phyloP scores from a whole-genome alignment of 2,888 invertebrate genomes.

The Chirona hameri region DNA sequence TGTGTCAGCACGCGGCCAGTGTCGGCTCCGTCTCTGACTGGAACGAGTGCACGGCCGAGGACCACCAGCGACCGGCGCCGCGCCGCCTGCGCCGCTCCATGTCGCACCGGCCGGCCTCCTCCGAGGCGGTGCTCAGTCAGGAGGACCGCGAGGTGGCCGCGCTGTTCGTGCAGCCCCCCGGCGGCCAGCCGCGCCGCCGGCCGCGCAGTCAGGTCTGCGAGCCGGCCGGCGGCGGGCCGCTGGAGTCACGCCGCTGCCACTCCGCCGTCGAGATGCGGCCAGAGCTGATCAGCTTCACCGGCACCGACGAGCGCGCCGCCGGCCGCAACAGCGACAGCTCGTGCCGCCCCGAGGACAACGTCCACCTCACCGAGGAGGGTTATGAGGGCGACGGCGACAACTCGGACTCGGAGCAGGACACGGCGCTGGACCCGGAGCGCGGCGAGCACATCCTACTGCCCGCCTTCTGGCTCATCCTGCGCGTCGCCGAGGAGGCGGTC shows the following conservation, averaged over 20 bases:
- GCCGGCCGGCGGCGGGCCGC: not conserved
- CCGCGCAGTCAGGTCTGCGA: constrained; percentile 2
- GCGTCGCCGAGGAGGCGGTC: constrained; percentile 45
- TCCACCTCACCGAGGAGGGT: constrained; percentile 37
- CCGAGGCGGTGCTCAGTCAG: not conserved
- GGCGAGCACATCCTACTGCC: constrained; percentile 45
- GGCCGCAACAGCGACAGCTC: not conserved
- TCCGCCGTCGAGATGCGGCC: constrained; percentile 4
- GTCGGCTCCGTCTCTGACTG: not conserved
- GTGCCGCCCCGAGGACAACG: not conserved
- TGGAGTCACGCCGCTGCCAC: not conserved
- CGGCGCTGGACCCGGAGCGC: constrained; percentile 37
- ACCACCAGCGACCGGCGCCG: not conserved
- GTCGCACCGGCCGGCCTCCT: not conserved
- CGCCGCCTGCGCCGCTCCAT: constrained; percentile 24
- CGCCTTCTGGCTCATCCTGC: constrained; percentile 50
- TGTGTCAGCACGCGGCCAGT: not conserved
- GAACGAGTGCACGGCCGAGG: not conserved
- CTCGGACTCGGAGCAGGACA: constrained; percentile 38
- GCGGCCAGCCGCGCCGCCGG: not conserved
- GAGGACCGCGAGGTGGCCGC: constrained; percentile 27
- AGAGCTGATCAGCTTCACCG: not conserved
- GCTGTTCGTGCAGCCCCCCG: not conserved
- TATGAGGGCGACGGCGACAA: constrained; percentile 37
- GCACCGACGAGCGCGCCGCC: not conserved